These are phyloP conservation scores for Botia kubotai DNA, from an alignment of 2,797 vertebrate species.

Conservation along the genomic window DNA sequence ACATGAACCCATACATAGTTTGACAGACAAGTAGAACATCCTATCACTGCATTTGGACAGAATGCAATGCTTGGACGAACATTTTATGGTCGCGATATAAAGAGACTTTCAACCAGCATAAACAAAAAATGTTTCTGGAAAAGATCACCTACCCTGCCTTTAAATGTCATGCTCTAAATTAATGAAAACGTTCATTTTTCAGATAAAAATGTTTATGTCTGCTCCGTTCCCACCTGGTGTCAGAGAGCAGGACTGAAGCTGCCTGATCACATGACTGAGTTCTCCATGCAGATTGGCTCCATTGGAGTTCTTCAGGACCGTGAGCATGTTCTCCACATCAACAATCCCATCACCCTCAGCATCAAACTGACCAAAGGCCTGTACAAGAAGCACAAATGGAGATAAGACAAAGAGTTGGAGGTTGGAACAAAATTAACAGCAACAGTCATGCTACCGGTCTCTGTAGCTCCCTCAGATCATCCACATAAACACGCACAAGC, in stretches of 20 bases:
- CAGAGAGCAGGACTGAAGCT: slow-evolving; percentile 95
- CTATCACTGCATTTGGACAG: no score
- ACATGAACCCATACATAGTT: no score
- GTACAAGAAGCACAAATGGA: neutral
- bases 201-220: neutral
- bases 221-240: slow-evolving; percentile 85
- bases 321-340: slow-evolving; percentile 93
- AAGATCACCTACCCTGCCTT: no score
- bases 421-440: neutral
- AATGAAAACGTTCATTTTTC: neutral
- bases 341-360: slow-evolving; percentile 94
- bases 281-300: slow-evolving; percentile 96
- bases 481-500: neutral
- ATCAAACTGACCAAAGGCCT: slow-evolving; percentile 97
- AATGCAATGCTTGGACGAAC: no score
- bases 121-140: no score
- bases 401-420: neutral
- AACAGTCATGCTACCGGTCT: neutral
- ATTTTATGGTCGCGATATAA: no score
- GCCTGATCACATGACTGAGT: slow-evolving; percentile 93
- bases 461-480: neutral
- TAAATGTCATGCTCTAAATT: neutral
- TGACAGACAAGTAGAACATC: no score
- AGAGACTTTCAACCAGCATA: no score
- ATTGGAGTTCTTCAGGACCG: slow-evolving; percentile 91